Evolutionary conservation across 92 coral and sea anemone genomes (phyloP).

Genomic region (Montipora capitata): DNA sequence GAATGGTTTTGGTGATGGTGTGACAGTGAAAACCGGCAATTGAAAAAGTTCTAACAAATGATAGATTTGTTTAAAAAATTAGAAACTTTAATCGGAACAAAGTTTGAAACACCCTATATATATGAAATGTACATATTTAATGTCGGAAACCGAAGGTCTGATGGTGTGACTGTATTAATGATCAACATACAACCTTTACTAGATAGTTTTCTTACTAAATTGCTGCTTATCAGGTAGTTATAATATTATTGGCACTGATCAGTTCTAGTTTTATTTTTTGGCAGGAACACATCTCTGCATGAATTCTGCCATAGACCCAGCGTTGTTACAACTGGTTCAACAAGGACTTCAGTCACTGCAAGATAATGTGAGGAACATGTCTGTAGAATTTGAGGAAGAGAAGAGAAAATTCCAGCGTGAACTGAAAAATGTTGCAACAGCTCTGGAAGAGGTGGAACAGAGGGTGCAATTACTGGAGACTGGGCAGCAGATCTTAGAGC

Average conservation of each 20-base stretch:
- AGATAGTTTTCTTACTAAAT: no score
- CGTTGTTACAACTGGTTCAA: constrained; percentile 8
- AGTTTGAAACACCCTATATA: no score
- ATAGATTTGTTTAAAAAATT: no score
- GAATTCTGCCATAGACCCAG: constrained; percentile 11
- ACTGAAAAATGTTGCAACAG: background rate
- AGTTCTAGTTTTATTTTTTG: background rate
- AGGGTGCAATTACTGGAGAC: constrained; percentile 3
- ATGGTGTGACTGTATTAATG: no score
- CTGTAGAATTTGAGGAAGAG: background rate
- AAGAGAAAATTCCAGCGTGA: background rate
- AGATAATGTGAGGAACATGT: background rate
- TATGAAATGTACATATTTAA: no score
- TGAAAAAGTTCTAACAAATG: no score
- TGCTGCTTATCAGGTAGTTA: no score
- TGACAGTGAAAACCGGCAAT: no score
- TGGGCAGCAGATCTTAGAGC: background rate
- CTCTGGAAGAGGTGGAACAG: constrained; percentile 1
- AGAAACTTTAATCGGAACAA: no score
- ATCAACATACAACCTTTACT: no score
- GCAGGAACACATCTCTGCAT: constrained; percentile 13
- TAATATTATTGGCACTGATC: background rate
- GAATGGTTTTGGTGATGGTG: no score
- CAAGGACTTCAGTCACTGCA: background rate
- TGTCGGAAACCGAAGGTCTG: no score